Evolutionary conservation across 1,140 invertebrate species (phyloP).

Genomic region (Sesamia nonagrioides): DNA sequence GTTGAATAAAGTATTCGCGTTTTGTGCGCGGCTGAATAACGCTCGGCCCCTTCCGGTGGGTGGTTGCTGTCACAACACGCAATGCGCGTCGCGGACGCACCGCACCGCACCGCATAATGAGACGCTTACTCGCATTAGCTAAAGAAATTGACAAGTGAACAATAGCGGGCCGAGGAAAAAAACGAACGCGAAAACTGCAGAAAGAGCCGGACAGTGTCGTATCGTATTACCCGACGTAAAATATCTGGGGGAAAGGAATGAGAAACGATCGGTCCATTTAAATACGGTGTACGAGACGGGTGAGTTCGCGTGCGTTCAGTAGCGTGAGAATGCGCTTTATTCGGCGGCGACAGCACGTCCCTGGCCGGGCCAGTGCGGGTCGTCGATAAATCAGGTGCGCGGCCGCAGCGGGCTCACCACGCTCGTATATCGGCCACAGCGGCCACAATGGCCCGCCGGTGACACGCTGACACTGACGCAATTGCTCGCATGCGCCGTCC

Average conservation of each 20-base stretch:
- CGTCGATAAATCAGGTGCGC: constrained; percentile 85
- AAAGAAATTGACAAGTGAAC: constrained; percentile 88
- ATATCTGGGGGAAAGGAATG: constrained; percentile 86
- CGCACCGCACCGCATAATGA: constrained; percentile 86
- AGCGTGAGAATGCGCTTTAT: constrained; percentile 86
- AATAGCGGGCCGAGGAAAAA: constrained; percentile 83
- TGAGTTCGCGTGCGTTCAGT: constrained; percentile 85
- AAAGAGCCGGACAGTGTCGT: constrained; percentile 87
- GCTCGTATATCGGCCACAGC: constrained; percentile 81
- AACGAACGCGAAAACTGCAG: constrained; percentile 83
- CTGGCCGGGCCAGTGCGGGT: constrained; percentile 67
- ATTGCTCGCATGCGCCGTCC: constrained; percentile 79
- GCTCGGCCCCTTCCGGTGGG: constrained; percentile 86
- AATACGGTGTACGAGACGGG: constrained; percentile 78
- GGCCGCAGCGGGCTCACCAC: constrained; percentile 67
- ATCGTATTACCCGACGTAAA: constrained; percentile 87
- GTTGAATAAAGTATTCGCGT: constrained; percentile 85
- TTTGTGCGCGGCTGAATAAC: constrained; percentile 85
- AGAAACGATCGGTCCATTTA: constrained; percentile 85
- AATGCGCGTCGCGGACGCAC: constrained; percentile 84
- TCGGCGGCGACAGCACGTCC: constrained; percentile 79
- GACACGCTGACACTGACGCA: constrained; percentile 84
- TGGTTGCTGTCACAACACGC: constrained; percentile 86
- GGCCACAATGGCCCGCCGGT: constrained; percentile 80
- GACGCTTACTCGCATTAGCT: constrained; percentile 87